These are phyloP conservation scores for Xestia xanthographa DNA, from an alignment of 2,888 invertebrate genomes.

Conservation along the genomic window DNA sequence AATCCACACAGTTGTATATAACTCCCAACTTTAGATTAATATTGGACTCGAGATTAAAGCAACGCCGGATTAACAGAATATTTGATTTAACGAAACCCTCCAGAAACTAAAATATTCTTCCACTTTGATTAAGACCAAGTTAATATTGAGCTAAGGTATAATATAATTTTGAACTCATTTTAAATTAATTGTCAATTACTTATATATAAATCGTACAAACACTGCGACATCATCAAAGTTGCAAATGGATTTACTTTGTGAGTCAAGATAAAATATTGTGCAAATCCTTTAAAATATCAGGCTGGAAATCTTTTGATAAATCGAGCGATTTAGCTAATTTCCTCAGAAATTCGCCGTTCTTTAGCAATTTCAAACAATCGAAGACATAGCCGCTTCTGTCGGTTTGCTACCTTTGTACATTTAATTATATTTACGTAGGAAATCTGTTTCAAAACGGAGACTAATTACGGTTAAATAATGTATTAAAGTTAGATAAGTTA, in stretches of 20 bases:
- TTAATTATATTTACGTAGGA: conserved; percentile 62
- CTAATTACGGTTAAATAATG: conserved; percentile 27
- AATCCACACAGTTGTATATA: conserved; percentile 21
- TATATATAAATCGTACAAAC: conserved; percentile 40
- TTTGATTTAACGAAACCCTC: conserved; percentile 41
- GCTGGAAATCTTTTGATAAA: conserved; percentile 69
- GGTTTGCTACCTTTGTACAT: conserved; percentile 69
- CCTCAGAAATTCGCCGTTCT: conserved; percentile 62
- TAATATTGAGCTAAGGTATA: conserved; percentile 35
- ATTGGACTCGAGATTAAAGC: conserved; percentile 48
- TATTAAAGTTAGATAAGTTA: conserved; percentile 29
- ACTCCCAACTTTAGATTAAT: conserved; percentile 52
- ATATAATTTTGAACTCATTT: conserved; percentile 38
- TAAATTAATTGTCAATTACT: conserved; percentile 33
- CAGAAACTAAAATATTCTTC: conserved; percentile 39
- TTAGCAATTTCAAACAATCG: conserved; percentile 72
- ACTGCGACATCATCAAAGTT: conserved; percentile 46
- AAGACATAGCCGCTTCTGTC: conserved; percentile 72
- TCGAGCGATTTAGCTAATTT: conserved; percentile 64
- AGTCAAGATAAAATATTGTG: conserved; percentile 61
- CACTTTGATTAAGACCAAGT: conserved; percentile 38
- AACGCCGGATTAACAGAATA: conserved; percentile 26
- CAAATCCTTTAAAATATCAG: conserved; percentile 64
- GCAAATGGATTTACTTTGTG: conserved; percentile 51
- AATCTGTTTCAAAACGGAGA: conserved; percentile 46